Evolutionary conservation across 2,113 vertebrate genomes (phyloP), one percentile per base, ranked within the genome.

Genomic region (Pseudorhombus dupliciocellatus): DNA sequence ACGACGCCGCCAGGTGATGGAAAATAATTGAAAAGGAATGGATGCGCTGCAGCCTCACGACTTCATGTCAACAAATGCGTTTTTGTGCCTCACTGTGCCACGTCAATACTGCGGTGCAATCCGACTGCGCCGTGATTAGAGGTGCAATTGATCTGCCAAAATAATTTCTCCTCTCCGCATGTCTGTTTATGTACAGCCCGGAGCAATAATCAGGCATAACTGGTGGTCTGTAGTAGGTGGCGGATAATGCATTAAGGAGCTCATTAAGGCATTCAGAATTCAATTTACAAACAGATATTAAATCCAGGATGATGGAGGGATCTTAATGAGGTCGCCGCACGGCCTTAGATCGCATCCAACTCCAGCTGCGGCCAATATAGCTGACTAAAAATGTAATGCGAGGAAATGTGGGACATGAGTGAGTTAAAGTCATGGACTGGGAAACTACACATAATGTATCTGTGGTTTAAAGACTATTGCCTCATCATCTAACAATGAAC

Each of bases 201-300:
- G 26, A 80, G 73, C 44, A n/a, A 57, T 73, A 26, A 65, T 57
- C 69, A 75, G 26, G 55, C 55, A 53, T 60, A 58, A 62, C 68
- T 73, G 73, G 57, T 34, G 66, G 55, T 65, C 73, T 58, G 54
- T 18, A 60, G 68, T 77, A 80, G 73, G 75, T 77, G 64, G 53
- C 20, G 56, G 63, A 79, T 69, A 69, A 75, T 66, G 48, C 70
- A 81, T 75, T 64, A 58, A 78, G 66, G 40, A 70, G 68, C 84
- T 85, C 81, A 74, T 87, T 86, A 78, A 64, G 25, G 57, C 73
- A 52, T 77, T 73, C 73, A 70, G 60, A 66, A 34, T 22, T 65
- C 74, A 81, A 84, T 81, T 70, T 53, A 60, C 53, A 56, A 44
- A 65, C 42, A 26, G 40, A 54, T 44, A 67, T 83, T 76, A 73